Evolutionary conservation across 2,113 vertebrate species (phyloP), one percentile per base, ranked within the genome.

Genomic region (Rhinichthys klamathensis): DNA sequence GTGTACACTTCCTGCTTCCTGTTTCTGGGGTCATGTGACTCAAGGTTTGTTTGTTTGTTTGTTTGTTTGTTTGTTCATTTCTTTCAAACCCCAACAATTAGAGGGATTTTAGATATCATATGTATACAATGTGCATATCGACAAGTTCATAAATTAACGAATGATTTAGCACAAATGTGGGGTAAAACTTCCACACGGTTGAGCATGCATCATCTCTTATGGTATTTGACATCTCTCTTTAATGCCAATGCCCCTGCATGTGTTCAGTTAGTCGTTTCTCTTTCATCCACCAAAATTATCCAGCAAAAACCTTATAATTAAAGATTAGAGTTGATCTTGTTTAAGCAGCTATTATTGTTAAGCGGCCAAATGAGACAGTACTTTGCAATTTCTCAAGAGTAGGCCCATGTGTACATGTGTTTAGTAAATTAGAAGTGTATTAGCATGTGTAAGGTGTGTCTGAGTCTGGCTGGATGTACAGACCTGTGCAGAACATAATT

Each of bases 381-480:
- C 44, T 12, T 76, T 35, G 9, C 44, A 7, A 16, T 38, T 35
- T 76, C 73, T 82, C 63, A 69, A 88, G 32, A 83, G 30, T 65
- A 51, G 74, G 58, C 41, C 38, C 74, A 25, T 86, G 87, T 86
- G 89, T 90, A 90, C 88, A 90, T 90, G 90, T 54, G 78, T 44
- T 78, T 83, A 15, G 81, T 78, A 90, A 92, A 91, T 91, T 84
- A 89, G 88, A 69, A 79, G 73, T 88, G 86, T 88, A 88, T 91
- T 92, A 90, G 86, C 60, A 60, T 85, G 60, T 54, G 83, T 58
- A 87, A 65, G 38, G 86, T 80, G 88, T 72, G 58, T 84, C 85
- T 80, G 77, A 21, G 58, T 35, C 56, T 41, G 56, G 58, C 61
- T 18, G 25, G 54, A 79, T 60, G 54, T 16, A 15, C 75, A 78